Percentiles rank a stretch among this genome's conserved stretches.
phyloP scores from a whole-genome alignment of 2,888 invertebrate species.

The Saturnia pavonia region DNA sequence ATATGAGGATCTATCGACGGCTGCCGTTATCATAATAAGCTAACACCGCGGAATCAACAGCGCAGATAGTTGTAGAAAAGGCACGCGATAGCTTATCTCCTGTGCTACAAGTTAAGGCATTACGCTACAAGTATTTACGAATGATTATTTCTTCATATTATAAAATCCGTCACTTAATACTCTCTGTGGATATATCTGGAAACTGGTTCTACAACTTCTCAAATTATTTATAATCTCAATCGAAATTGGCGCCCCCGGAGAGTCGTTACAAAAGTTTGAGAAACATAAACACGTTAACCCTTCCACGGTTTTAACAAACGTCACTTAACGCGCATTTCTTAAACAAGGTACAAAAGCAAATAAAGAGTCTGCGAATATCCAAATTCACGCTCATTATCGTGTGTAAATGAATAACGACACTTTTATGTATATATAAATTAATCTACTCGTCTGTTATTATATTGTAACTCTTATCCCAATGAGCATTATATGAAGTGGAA shows the following conservation, averaged over 20 bases:
- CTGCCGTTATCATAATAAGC: too few species aligned
- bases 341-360: constrained; percentile 22
- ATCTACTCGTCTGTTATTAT: neutral
- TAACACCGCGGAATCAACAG: too few species aligned
- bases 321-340: constrained; percentile 2
- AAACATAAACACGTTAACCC: neutral
- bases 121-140: too few species aligned
- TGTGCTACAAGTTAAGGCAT: too few species aligned
- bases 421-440: neutral
- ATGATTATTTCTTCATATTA: too few species aligned
- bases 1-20: too few species aligned
- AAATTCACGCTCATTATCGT: constrained; percentile 21
- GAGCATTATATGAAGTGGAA: neutral
- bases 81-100: too few species aligned
- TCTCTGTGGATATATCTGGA: too few species aligned
- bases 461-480: neutral
- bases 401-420: constrained; percentile 23
- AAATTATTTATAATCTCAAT: neutral
- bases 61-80: too few species aligned
- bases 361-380: constrained; percentile 15
- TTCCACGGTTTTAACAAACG: constrained; percentile 3
- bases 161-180: too few species aligned
- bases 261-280: constrained; percentile 6
- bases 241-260: neutral
- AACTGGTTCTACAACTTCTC: neutral